Evolutionary conservation across 2,797 vertebrate genomes (phyloP).

Genomic region (Coranthus polyacanthus): DNA sequence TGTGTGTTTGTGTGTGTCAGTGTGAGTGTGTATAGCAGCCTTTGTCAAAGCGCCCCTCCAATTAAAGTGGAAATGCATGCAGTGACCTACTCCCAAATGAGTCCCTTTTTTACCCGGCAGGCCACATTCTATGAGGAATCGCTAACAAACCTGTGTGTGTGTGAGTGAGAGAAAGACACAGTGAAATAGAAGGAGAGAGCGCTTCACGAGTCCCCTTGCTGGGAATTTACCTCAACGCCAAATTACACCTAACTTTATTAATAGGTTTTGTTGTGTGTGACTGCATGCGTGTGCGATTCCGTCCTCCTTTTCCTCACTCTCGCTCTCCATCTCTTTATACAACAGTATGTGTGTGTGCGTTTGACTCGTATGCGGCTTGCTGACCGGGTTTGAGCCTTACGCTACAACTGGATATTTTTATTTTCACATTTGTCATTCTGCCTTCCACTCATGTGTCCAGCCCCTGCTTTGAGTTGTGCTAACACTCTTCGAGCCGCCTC

Average conservation of each 20-base stretch:
- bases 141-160: conserved; percentile 54
- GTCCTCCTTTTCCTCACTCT: not conserved
- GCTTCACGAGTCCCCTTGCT: conserved; percentile 19
- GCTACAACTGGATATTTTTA: not conserved
- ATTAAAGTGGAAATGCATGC: conserved; percentile 82
- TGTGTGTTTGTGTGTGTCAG: conserved; percentile 19
- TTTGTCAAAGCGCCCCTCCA: conserved; percentile 71
- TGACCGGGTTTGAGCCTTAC: not conserved
- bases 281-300: conserved; percentile 6
- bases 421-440: not conserved
- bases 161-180: too few relatives aligned
- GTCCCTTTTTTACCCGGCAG: conserved; percentile 60
- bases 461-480: not conserved
- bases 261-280: conserved; percentile 32
- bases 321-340: not conserved
- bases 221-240: conserved; percentile 42
- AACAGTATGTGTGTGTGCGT: not conserved
- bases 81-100: conserved; percentile 82
- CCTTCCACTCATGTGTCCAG: conserved; percentile 4
- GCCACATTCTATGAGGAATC: conserved; percentile 47
- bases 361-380: not conserved
- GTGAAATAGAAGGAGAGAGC: conserved; percentile 9
- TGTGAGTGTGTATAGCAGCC: conserved; percentile 25
- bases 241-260: conserved; percentile 51
- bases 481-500: conserved; percentile 1